Conservation (phyloP, 2,888 invertebrate species). For the Macrosiphum euphorbiae region DNA sequence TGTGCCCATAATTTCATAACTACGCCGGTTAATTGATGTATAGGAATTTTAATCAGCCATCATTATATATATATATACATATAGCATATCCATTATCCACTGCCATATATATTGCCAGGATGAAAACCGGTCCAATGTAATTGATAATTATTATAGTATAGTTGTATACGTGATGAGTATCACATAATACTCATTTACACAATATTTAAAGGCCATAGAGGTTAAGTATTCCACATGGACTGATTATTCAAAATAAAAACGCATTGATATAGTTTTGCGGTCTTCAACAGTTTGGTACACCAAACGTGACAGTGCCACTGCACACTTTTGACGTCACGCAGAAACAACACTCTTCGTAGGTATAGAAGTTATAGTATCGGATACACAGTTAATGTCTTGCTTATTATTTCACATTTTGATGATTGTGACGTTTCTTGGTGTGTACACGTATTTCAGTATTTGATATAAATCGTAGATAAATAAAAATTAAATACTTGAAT, state of each 20-base stretch:
- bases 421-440: neutral
- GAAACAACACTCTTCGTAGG: neutral
- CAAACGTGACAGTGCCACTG: neutral
- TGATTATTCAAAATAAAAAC: neutral
- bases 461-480: neutral
- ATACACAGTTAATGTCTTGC: neutral
- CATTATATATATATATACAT: neutral
- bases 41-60: neutral
- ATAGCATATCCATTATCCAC: neutral
- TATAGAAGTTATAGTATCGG: neutral
- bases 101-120: no score
- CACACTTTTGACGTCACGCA: neutral
- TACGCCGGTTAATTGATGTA: neutral
- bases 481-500: neutral
- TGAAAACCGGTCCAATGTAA: neutral
- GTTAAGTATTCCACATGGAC: no score
- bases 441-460: neutral
- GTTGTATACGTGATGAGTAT: neutral
- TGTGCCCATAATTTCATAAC: neutral
- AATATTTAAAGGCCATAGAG: no score
- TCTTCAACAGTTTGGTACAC: neutral
- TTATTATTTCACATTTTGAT: neutral
- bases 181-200: neutral
- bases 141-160: neutral
- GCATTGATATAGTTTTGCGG: neutral